phyloP scores from a whole-genome alignment of 1,140 invertebrate species.

The Calliopsis andreniformis region DNA sequence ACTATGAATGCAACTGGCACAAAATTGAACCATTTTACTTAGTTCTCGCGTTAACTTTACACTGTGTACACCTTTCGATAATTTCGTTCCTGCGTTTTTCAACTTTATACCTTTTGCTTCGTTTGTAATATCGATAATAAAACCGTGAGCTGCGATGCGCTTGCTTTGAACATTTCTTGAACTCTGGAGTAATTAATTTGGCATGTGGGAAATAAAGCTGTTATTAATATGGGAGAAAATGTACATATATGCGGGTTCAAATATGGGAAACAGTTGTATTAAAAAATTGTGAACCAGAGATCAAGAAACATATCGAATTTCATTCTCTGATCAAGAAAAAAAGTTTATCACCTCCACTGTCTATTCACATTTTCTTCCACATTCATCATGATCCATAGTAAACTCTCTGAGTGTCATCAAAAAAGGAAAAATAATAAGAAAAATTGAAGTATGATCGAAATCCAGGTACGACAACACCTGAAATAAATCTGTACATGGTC shows the following conservation, averaged over 20 bases:
- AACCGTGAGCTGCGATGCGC: constrained; percentile 1
- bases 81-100: constrained; percentile 46
- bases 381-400: neutral
- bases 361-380: neutral
- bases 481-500: neutral
- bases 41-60: constrained; percentile 66
- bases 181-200: neutral
- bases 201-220: neutral
- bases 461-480: no score
- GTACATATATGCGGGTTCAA: neutral
- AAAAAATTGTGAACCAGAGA: neutral
- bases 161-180: constrained; percentile 17
- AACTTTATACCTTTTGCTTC: constrained; percentile 19
- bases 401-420: neutral
- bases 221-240: neutral
- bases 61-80: constrained; percentile 58
- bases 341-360: neutral
- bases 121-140: constrained; percentile 25
- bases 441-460: neutral
- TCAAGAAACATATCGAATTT: constrained; percentile 15
- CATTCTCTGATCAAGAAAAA: neutral
- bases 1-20: constrained; percentile 52
- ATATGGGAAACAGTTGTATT: neutral
- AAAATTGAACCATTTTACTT: constrained; percentile 63
- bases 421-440: neutral